A percentile compares a stretch with the other conserved stretches of the same genome.
Conservation (phyloP, 37 sponge, comb jelly and placozoan species). For the Mnemiopsis leidyi region DNA sequence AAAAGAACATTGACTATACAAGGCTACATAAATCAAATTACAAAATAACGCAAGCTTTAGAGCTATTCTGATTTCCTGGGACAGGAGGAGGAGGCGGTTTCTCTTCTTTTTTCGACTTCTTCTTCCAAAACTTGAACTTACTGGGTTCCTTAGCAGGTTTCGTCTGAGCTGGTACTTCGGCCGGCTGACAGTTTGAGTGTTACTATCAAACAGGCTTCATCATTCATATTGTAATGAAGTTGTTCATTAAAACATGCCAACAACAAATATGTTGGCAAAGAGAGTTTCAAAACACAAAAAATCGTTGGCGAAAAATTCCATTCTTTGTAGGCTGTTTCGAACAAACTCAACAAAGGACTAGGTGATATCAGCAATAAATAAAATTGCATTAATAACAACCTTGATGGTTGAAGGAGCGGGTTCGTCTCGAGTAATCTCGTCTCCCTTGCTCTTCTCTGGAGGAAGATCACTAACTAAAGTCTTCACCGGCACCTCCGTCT, state of each 20-base stretch:
- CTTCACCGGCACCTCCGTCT: not conserved
- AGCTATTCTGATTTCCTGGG: not conserved
- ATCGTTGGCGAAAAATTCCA: too few species aligned
- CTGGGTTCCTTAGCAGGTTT: not conserved
- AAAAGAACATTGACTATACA: not conserved
- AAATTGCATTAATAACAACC: too few species aligned
- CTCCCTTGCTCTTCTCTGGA: not conserved
- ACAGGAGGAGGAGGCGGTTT: not conserved
- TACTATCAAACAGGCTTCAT: too few species aligned
- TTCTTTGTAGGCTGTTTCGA: too few species aligned
- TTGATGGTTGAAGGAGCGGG: not conserved
- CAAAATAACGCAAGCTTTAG: not conserved
- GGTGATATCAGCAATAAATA: too few species aligned
- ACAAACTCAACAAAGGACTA: too few species aligned
- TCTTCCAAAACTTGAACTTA: conserved; percentile 8
- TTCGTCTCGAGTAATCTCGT: not conserved
- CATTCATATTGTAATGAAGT: too few species aligned
- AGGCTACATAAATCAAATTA: not conserved
- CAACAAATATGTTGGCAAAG: too few species aligned
- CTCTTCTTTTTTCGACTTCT: conserved; percentile 26
- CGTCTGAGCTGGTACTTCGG: not conserved
- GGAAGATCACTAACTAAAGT: not conserved
- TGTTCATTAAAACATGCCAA: too few species aligned
- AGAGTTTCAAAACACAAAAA: too few species aligned
- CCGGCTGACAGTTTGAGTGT: not conserved